Conservation (phyloP, 2,113 vertebrate species). For the Fukomys damarensis region DNA sequence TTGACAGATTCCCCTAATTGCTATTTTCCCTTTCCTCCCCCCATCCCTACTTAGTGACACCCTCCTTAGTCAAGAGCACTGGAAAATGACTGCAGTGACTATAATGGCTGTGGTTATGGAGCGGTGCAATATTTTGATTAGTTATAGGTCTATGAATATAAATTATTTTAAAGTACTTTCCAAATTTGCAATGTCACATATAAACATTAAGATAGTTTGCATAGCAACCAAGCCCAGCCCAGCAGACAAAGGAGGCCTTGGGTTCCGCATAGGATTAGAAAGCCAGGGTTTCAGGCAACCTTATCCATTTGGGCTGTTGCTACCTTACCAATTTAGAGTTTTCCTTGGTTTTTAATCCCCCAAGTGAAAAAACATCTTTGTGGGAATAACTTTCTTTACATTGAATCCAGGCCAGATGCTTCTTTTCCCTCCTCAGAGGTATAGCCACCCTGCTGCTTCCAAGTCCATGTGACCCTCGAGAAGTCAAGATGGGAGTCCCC, state of each 20-base stretch:
- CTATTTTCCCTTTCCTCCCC: background rate
- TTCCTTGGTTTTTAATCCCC: background rate
- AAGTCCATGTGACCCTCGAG: background rate
- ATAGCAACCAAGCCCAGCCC: background rate
- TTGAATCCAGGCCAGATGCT: background rate
- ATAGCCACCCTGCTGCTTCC: background rate
- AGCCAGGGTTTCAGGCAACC: background rate
- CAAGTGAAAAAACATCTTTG: background rate
- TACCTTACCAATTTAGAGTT: background rate
- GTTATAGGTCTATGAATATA: background rate
- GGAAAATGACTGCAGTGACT: background rate
- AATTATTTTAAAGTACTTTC: conserved; percentile 30
- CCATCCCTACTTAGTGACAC: background rate
- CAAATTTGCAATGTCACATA: background rate
- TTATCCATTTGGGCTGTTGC: background rate
- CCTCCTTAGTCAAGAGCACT: background rate
- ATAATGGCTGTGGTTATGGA: background rate
- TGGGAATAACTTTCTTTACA: background rate
- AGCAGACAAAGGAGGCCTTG: background rate
- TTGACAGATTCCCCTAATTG: background rate
- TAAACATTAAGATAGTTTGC: background rate
- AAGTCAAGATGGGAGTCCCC: too few relatives aligned
- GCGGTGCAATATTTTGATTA: background rate
- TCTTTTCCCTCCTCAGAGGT: background rate
- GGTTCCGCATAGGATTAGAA: background rate